A percentile compares a stretch with the other conserved stretches of the same genome.
phyloP scores from a whole-genome alignment of 2,113 vertebrate genomes.

The Amazona vittata region DNA sequence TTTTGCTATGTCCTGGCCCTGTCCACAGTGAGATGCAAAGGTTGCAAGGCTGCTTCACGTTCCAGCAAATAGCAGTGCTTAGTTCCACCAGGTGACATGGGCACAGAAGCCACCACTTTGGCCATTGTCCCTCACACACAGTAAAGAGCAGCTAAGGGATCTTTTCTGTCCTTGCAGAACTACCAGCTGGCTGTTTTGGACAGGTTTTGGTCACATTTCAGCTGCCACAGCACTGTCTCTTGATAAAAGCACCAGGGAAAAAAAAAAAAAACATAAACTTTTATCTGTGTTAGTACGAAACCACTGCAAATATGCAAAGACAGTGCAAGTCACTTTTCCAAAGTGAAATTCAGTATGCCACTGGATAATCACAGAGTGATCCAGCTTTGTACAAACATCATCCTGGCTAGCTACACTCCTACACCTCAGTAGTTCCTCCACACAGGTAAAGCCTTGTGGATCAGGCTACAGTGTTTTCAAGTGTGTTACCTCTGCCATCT shows the following conservation, averaged over 20 bases:
- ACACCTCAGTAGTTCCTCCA: background rate
- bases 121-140: background rate
- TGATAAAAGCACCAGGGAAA: background rate
- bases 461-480: background rate
- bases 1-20: background rate
- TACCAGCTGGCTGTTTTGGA: background rate
- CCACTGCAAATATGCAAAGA: background rate
- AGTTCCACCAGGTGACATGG: background rate
- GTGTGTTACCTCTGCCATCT: background rate
- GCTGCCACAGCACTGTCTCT: background rate
- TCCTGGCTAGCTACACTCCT: background rate
- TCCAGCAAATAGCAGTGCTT: background rate
- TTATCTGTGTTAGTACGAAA: background rate
- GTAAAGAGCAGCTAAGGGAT: background rate
- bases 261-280: background rate
- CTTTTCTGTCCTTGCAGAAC: background rate
- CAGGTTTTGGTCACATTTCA: background rate
- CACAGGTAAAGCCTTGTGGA: background rate
- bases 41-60: background rate
- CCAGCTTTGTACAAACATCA: background rate
- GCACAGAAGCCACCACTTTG: background rate
- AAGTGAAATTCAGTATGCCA: background rate
- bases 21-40: background rate
- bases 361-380: background rate
- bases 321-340: background rate